These are phyloP conservation scores for Maccullochella peelii DNA, from an alignment of 2,113 vertebrate species.

Conservation along the genomic window DNA sequence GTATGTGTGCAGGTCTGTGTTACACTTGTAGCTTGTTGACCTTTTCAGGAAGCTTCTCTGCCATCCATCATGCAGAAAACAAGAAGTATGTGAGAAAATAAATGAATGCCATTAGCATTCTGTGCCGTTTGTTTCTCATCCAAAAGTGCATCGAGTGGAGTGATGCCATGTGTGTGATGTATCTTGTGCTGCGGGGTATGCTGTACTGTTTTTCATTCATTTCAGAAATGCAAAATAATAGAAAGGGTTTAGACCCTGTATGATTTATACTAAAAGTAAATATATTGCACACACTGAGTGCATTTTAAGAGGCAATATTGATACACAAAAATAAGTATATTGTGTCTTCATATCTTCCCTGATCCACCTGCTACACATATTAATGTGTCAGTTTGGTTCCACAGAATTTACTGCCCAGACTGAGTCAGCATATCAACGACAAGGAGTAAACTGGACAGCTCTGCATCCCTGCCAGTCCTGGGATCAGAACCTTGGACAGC, in stretches of 20 bases:
- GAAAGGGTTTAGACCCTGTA: neutral
- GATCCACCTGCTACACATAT: neutral
- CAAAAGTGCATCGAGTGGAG: neutral
- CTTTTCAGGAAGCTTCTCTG: slow-evolving; percentile 12
- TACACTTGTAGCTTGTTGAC: slow-evolving; percentile 15
- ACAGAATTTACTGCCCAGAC: neutral
- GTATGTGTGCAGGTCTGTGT: neutral
- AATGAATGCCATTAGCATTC: neutral
- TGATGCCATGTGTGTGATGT: neutral
- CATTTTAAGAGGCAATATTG: neutral
- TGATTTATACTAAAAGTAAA: neutral
- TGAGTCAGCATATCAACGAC: neutral
- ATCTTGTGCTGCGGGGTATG: neutral
- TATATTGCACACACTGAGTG: too few relatives aligned
- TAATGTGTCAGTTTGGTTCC: neutral
- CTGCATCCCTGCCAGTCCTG: neutral
- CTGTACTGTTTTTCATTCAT: neutral
- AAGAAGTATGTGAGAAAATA: neutral
- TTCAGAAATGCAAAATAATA: neutral
- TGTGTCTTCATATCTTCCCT: neutral
- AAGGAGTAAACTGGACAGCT: neutral
- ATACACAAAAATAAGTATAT: neutral
- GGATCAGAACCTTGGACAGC: slow-evolving; percentile 58
- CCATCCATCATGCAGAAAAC: neutral
- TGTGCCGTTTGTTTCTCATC: slow-evolving; percentile 34